phyloP scores from a whole-genome alignment of 2,113 vertebrate species.

The Elgaria multicarinata region DNA sequence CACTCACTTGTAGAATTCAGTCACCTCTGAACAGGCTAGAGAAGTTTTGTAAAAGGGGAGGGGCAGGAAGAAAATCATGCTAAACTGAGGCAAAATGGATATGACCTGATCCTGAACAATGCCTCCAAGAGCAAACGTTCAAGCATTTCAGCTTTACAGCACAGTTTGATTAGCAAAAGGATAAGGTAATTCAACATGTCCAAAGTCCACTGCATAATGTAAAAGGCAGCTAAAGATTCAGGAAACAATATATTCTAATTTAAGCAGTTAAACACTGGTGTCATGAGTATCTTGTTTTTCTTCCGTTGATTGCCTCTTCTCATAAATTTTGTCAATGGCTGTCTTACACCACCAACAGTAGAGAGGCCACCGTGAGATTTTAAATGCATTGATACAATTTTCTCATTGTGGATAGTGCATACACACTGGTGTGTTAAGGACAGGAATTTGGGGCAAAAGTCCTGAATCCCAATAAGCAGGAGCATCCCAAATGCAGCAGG shows the following conservation, averaged over 20 bases:
- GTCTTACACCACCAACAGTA: neutral
- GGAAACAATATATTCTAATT: neutral
- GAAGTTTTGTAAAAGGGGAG: neutral
- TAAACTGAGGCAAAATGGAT: slow-evolving; percentile 3
- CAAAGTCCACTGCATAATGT: neutral
- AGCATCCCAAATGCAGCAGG: too few species aligned
- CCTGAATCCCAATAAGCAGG: too few species aligned
- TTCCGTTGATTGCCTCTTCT: neutral
- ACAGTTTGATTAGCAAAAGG: neutral
- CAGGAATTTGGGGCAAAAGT: too few species aligned
- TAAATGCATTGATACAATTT: neutral
- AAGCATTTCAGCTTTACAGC: neutral
- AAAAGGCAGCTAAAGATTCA: neutral
- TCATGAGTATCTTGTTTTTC: neutral
- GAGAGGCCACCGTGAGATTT: neutral
- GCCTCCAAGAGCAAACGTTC: neutral
- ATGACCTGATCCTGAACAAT: slow-evolving; percentile 23
- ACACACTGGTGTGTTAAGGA: too few species aligned
- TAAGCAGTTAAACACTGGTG: neutral
- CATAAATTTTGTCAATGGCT: neutral
- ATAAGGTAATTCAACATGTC: neutral
- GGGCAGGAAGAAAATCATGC: slow-evolving; percentile 14
- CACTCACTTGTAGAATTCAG: slow-evolving; percentile 22
- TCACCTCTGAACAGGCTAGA: slow-evolving; percentile 23
- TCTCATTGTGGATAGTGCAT: neutral